phyloP scores from a whole-genome alignment of 2,888 invertebrate species.

The Branchipolynoe longqiensis region DNA sequence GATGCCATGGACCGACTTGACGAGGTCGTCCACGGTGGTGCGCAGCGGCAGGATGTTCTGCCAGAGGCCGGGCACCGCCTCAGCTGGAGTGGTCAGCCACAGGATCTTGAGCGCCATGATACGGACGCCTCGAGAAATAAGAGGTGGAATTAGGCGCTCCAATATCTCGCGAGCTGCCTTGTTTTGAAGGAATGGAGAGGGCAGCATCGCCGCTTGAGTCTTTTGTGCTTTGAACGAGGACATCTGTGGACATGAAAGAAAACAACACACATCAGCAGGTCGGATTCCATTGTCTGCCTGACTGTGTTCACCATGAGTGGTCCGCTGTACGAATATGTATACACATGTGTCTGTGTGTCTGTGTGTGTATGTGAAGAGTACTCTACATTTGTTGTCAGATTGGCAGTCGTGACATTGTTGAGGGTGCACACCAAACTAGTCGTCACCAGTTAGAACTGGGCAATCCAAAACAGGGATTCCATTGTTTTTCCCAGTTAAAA shows the following conservation, averaged over 20 bases:
- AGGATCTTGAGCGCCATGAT: conserved; percentile 1
- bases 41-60: neutral
- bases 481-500: too few relatives aligned
- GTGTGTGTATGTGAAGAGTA: too few relatives aligned
- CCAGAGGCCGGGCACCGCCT: neutral
- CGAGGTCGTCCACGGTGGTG: neutral
- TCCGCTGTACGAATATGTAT: too few relatives aligned
- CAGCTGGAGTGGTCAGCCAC: neutral
- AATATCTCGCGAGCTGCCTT: neutral
- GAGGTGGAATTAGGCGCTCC: neutral
- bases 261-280: too few relatives aligned
- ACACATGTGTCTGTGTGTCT: too few relatives aligned
- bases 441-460: too few relatives aligned
- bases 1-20: conserved; percentile 4
- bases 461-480: too few relatives aligned
- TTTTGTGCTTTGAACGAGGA: neutral
- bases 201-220: conserved; percentile 1
- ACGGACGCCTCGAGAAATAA: neutral
- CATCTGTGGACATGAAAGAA: neutral
- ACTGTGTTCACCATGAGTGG: too few relatives aligned
- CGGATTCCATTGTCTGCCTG: too few relatives aligned
- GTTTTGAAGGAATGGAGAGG: conserved; percentile 22
- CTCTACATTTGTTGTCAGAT: too few relatives aligned
- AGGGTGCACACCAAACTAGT: too few relatives aligned
- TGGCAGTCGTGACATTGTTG: too few relatives aligned